Base-by-base conservation (phyloP, 2,888 invertebrate species). In the Electrophaes corylata region DNA sequence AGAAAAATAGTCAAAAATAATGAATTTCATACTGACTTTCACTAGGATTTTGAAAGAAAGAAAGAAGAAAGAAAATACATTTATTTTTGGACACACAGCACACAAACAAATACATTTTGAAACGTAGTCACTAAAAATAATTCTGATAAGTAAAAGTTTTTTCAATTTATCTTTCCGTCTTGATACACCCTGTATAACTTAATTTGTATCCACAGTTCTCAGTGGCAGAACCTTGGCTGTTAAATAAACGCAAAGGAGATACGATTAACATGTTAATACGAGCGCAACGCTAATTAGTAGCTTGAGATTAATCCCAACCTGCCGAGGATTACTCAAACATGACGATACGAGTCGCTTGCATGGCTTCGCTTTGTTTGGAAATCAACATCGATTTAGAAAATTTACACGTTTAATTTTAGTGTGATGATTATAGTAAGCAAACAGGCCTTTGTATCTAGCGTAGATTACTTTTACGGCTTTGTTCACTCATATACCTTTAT, bases 211-310 rank as follows among this genome's bases (percentile, higher is more conserved):
- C 19, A 35, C 19, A 35, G n/a, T 31, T 31, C 41, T 26, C 41
- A 43, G 46, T 20, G 52, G 12, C 45, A 45, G 31, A 41, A 47
- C 43, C 31, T 52, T 39, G 47, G 37, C 65, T 64, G 41, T 57
- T 58, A 65, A 60, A 71, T 67, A 72, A 71, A 72, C 68, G 71
- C 59, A 62, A 73, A 72, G 72, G 71, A 70, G 70, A 72, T 65
- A 67, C 74, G 73, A 79, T 80, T 76, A 78, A 75, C 76, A 79
- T 78, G 79, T 81, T 79, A 83, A 83, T 80, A 76, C 67, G 76
- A 81, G 73, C 75, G 77, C 72, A 80, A 78, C 76, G 72, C 78
- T 86, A 86, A 87, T 87, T 83, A 87, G 80, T 76, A 14, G 43
- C 75, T 77, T 64, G 71, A 76, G 75, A 75, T 73, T 73, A 75